These are phyloP conservation scores for Cephalopterus ornatus DNA, from an alignment of 2,113 vertebrate species.

Conservation along the genomic window DNA sequence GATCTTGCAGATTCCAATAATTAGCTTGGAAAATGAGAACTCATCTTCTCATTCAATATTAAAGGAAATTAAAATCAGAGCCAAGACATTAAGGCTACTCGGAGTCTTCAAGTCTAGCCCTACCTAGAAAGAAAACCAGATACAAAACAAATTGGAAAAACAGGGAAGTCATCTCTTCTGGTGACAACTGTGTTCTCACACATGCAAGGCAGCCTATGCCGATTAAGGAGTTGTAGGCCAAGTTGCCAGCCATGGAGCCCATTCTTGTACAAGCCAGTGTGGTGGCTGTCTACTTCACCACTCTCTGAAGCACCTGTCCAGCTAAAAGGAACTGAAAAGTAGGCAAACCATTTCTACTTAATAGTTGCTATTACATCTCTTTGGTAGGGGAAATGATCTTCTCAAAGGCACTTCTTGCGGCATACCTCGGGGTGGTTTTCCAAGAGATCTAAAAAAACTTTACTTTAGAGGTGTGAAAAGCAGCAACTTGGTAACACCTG, in stretches of 20 bases:
- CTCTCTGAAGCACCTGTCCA: not conserved
- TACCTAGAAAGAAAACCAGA: constrained; percentile 41
- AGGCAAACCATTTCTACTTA: not conserved
- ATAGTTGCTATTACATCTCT: not conserved
- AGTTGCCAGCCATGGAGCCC: not conserved
- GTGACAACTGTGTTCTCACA: not conserved
- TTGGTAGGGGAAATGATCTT: not conserved
- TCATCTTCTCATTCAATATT: constrained; percentile 60
- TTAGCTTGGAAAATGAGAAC: constrained; percentile 34
- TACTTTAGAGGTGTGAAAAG: not conserved
- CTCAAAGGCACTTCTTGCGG: not conserved
- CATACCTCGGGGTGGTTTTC: not conserved
- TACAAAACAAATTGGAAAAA: not conserved
- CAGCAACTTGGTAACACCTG: not conserved
- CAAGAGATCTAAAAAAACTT: not conserved
- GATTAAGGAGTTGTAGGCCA: not conserved
- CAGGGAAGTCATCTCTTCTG: not conserved
- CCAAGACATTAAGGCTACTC: constrained; percentile 48
- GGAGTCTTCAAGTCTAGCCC: constrained; percentile 44
- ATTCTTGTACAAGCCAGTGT: not conserved
- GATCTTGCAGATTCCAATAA: constrained; percentile 42
- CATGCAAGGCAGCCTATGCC: not conserved
- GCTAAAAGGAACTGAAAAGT: not conserved
- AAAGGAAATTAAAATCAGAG: constrained; percentile 62
- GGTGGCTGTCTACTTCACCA: not conserved